Evolutionary conservation across 1,140 invertebrate species (phyloP).

Genomic region (Anastrepha obliqua): DNA sequence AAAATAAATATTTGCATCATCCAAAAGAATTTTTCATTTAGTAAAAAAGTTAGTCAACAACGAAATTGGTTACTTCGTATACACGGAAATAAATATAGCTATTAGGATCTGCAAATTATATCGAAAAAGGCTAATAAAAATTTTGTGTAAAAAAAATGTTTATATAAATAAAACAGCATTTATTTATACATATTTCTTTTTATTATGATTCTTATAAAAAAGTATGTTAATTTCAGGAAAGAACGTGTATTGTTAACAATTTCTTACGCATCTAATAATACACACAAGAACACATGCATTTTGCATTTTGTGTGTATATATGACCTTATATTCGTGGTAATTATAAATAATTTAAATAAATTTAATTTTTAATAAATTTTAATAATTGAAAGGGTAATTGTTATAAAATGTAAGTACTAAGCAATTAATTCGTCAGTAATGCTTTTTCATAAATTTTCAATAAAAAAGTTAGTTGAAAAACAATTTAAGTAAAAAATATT

Average conservation of each 20-base stretch:
- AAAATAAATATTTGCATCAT: no score
- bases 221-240: slow-evolving; percentile 5
- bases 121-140: no score
- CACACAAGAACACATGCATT: background rate
- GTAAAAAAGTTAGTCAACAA: no score
- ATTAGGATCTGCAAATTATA: no score
- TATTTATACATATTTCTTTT: background rate
- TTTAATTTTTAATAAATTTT: slow-evolving; percentile 2
- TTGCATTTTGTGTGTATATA: background rate
- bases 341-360: slow-evolving; percentile 10
- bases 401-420: no score
- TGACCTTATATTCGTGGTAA: background rate
- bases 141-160: no score
- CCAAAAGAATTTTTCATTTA: no score
- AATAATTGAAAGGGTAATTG: background rate
- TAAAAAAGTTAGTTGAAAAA: background rate
- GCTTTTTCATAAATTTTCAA: background rate
- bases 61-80: no score
- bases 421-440: background rate
- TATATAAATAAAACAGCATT: background rate
- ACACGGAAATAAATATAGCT: no score
- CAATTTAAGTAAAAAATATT: background rate
- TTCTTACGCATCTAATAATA: background rate
- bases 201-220: slow-evolving; percentile 40
- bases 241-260: slow-evolving; percentile 37